Evolutionary conservation across 1,140 invertebrate species (phyloP), one percentile per base, ranked within the genome.

Genomic region (Anoplophora glabripennis): DNA sequence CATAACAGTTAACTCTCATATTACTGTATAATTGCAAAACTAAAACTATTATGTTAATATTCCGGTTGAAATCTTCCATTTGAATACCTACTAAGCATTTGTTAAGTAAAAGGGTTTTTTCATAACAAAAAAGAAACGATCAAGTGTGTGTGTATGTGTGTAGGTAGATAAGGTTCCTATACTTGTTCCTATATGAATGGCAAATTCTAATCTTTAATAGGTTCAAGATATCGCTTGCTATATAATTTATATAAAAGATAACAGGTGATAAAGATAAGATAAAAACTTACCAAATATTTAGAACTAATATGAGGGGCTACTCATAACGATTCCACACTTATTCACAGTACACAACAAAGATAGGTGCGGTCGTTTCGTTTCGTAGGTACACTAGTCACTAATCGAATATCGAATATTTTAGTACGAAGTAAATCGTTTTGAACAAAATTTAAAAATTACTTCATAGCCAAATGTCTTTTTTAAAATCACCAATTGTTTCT

Each of bases 351-450:
- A 28, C 21, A 28, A 45, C 42, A 45, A 45, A 17, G 42, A 45
- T 45, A 45, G 42, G 42, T 45, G 42, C 42, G 42, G 42, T 45
- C 42, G 42, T 45, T 14, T 45, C 42, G 42, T 18, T 45, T 28
- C 21, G 21, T 28, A 28, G 21, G 21, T 28, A 28, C 21, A 28
- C 21, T 28, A 28, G 21, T 28, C 21, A 28, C 21, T 28, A 28
- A 28, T 28, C 21, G 21, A 28, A 28, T 28, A 28, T 28, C 21
- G 21, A 28, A 28, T 28, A 28, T 28, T 28, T 28, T 28, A 3
- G 21, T 28, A 28, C 21, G 2, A 28, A 28, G 3, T 28, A 28
- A 28, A 28, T 28, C 21, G 21, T 28, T 28, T 28, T 28, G 2
- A 28, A 28, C 3, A 28, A 28, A 28, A 28, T 2, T 28, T 28